phyloP scores from a whole-genome alignment of 2,797 vertebrate genomes.

The Neopelma chrysocephalum region DNA sequence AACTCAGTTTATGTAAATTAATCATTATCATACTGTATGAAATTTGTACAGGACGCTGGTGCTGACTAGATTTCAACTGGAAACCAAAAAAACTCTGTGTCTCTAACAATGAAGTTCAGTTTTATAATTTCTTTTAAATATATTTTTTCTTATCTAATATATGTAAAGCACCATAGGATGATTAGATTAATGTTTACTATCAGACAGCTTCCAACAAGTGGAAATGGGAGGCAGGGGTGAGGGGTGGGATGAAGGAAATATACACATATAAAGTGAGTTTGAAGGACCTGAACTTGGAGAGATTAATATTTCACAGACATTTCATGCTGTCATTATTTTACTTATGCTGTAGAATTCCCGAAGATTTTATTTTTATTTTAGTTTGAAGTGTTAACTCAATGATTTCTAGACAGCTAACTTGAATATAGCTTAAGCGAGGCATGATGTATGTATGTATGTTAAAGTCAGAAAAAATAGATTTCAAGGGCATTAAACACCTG shows the following conservation, averaged over 20 bases:
- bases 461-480: background rate
- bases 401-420: background rate
- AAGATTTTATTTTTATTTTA: background rate
- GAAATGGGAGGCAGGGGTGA: accelerated
- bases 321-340: background rate
- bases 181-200: background rate
- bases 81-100: background rate
- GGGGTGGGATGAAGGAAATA: accelerated
- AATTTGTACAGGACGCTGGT: background rate
- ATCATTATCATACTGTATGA: background rate
- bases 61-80: background rate
- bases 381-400: background rate
- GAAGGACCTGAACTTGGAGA: background rate
- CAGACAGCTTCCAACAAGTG: background rate
- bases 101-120: background rate
- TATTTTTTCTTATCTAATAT: background rate
- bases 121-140: background rate
- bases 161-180: background rate
- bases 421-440: background rate
- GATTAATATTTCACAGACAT: background rate
- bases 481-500: background rate
- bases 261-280: background rate
- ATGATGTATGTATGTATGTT: background rate
- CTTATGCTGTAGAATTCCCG: background rate
- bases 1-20: background rate